Conservation (phyloP, 1,140 invertebrate species). For the Aporrectodea caliginosa region DNA sequence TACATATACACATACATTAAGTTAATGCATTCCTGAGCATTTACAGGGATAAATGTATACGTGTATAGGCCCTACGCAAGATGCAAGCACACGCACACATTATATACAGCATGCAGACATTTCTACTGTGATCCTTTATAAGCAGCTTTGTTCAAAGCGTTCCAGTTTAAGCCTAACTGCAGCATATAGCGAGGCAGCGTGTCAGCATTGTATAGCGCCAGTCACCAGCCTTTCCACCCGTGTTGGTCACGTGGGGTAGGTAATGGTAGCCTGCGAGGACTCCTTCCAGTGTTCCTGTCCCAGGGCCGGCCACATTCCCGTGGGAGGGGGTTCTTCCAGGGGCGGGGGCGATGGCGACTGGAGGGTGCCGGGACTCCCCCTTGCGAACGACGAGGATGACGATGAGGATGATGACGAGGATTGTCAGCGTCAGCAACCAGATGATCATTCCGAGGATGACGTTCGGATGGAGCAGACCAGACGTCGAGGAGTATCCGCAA, state of each 20-base stretch:
- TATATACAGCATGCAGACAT: no score
- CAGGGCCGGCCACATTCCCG: not conserved
- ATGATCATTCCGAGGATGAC: not conserved
- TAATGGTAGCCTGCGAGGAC: not conserved
- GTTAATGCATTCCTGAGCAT: no score
- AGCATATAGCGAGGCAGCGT: no score
- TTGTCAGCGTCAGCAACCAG: not conserved
- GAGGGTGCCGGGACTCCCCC: not conserved
- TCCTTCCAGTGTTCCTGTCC: not conserved
- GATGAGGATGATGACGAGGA: not conserved
- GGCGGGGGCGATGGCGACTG: not conserved
- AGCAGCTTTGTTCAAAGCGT: no score
- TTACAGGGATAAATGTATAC: no score
- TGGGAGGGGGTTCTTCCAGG: not conserved
- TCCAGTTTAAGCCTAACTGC: no score
- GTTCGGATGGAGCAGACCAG: not conserved
- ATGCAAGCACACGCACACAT: no score
- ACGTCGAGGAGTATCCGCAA: not conserved
- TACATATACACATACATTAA: no score
- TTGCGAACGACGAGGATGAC: not conserved
- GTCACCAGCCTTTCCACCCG: no score
- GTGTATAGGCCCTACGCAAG: no score
- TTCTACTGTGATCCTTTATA: no score
- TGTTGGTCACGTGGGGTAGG: not conserved
- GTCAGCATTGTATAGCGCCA: no score